These are phyloP conservation scores for Gadopsis marmoratus DNA, from an alignment of 2,797 vertebrate genomes.

Conservation along the genomic window DNA sequence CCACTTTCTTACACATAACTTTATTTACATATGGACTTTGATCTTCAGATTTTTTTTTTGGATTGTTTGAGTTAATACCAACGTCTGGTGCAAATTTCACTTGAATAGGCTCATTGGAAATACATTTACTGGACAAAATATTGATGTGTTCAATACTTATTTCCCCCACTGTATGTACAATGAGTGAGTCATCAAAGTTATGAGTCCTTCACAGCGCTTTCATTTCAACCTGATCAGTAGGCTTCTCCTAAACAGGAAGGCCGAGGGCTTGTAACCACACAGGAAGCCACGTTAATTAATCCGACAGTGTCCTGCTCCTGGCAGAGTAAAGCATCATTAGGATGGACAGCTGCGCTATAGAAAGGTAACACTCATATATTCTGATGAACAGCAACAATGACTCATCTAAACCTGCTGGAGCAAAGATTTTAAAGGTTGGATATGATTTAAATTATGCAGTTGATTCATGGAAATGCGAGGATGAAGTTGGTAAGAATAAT, in stretches of 20 bases:
- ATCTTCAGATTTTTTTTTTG: no score
- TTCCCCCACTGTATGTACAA: no score
- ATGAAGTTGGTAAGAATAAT: not conserved
- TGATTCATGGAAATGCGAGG: not conserved
- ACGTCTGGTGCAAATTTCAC: no score
- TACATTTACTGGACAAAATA: no score
- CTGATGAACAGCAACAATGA: not conserved
- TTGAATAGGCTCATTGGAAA: no score
- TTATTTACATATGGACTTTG: no score
- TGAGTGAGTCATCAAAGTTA: slow-evolving; percentile 23
- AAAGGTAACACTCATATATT: slow-evolving; percentile 10
- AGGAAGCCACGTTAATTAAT: slow-evolving; percentile 61
- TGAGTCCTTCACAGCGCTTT: slow-evolving; percentile 31
- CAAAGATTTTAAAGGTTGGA: slow-evolving; percentile 12
- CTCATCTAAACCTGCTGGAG: slow-evolving; percentile 10
- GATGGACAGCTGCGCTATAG: slow-evolving; percentile 23
- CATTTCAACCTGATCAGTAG: slow-evolving; percentile 58
- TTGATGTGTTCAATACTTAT: no score
- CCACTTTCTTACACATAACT: no score
- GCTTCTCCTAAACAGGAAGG: slow-evolving; percentile 40
- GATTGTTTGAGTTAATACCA: no score
- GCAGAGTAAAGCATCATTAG: slow-evolving; percentile 47
- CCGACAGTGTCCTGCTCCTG: slow-evolving; percentile 37
- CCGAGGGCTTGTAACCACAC: slow-evolving; percentile 44
- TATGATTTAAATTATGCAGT: not conserved